Evolutionary conservation across 2,797 vertebrate species (phyloP), one percentile per base, ranked within the genome.

Genomic region (Psittacula derbiana): DNA sequence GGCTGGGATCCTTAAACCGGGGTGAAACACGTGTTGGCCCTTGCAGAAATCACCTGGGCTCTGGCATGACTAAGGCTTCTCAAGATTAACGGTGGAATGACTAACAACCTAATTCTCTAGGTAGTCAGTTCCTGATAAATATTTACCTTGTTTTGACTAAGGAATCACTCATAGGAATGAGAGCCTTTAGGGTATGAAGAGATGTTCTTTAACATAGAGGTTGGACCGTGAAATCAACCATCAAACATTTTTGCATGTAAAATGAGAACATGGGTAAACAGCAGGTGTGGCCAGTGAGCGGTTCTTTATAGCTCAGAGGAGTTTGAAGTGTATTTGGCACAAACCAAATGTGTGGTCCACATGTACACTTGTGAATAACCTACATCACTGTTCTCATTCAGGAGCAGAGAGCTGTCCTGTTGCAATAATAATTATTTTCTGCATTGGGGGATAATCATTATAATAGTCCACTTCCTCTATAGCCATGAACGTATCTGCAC

Each of bases 1-100:
- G 72, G 53, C 80, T 87, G 69, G 69, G 52, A 83, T 83, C 75
- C 79, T 60, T 58, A 65, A 71, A 55, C 6, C 36, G 9, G 61
- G 31, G 38, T 67, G 79, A 86, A 78, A 60, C 25, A 10, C n/a
- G 27, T 64, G 50, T 53, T 66, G 55, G 44, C 66, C 75, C 58
- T 65, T 75, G 69, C 58, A 58, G 69, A 80, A 90, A 69, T 92
- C 61, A 83, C 91, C 91, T 69, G 62, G 78, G 65, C 58, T 94
- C 62, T 50, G 74, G 72, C 69, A 57, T 95, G 95, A 96, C 95
- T 95, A 95, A 96, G 93, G 82, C 31, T 94, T 92, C 86, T 72
- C 58, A 69, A 70, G 87, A 62, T 93, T 86, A 88, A 9, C 40
- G 9, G 72, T 11, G 13, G 43, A 66, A 75, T 91, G 95, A 89